Evolutionary conservation across 2,888 invertebrate genomes (phyloP).

Genomic region (Helleia helle): DNA sequence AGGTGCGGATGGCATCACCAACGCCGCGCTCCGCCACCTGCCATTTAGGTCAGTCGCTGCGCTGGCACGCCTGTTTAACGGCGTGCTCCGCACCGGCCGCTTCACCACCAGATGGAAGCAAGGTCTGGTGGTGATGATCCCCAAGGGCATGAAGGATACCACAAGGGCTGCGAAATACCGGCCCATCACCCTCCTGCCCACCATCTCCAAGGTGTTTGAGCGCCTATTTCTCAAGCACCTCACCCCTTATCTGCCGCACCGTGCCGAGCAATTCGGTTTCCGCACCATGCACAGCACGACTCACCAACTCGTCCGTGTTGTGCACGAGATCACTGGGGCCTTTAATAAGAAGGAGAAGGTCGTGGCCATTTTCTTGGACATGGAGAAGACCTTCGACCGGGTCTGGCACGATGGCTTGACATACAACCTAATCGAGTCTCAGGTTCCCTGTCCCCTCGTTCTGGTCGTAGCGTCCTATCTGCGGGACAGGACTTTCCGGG

Average conservation of each 20-base stretch:
- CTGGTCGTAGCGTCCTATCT: not conserved
- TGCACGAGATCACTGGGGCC: conserved; percentile 17
- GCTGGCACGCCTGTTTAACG: conserved; percentile 17
- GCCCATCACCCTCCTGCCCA: conserved; percentile 19
- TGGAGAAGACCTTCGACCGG: conserved; percentile 28
- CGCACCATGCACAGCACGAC: conserved; percentile 23
- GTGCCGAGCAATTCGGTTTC: conserved; percentile 22
- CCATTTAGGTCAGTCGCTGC: conserved; percentile 10
- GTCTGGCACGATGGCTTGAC: conserved; percentile 30
- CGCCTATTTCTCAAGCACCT: conserved; percentile 14
- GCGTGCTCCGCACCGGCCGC: conserved; percentile 17
- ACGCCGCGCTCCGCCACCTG: conserved; percentile 12
- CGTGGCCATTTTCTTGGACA: conserved; percentile 24
- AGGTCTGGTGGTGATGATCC: conserved; percentile 18
- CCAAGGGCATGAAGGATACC: conserved; percentile 22
- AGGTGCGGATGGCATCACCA: conserved; percentile 16
- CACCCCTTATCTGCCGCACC: conserved; percentile 4
- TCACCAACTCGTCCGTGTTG: conserved; percentile 24
- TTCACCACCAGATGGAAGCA: conserved; percentile 18
- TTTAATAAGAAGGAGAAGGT: conserved; percentile 16
- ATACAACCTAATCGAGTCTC: no score
- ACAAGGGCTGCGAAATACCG: conserved; percentile 20
- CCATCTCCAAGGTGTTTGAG: conserved; percentile 22
- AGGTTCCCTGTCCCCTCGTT: not conserved
- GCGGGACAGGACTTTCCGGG: not conserved